Evolutionary conservation across 2,113 vertebrate genomes (phyloP).

Genomic region (Sigmodon hispidus): DNA sequence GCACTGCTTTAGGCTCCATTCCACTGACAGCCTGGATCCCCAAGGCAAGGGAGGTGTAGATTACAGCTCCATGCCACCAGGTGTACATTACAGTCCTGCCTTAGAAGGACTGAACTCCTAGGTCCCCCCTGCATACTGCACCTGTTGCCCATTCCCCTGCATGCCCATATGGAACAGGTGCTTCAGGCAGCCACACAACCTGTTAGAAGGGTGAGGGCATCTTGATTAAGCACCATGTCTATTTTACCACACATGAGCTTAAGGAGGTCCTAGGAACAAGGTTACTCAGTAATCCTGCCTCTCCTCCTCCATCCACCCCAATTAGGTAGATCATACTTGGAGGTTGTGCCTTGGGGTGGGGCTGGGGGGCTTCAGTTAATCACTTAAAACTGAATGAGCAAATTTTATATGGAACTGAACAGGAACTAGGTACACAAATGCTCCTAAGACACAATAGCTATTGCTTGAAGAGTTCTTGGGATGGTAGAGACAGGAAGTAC

Average conservation of each 20-base stretch:
- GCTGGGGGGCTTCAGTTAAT: not conserved
- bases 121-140: not conserved
- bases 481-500: too few species aligned
- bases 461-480: not conserved
- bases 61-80: not conserved
- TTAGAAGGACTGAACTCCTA: not conserved
- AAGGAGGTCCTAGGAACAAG: not conserved
- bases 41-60: accelerated
- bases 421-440: not conserved
- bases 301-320: not conserved
- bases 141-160: too few species aligned
- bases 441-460: not conserved
- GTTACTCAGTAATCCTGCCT: not conserved
- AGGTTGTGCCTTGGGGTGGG: not conserved
- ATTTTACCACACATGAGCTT: too few species aligned
- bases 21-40: too few species aligned
- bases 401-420: not conserved
- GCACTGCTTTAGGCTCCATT: not conserved
- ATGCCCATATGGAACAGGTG: not conserved
- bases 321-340: not conserved
- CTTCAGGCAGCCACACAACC: not conserved
- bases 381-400: not conserved
- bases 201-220: accelerated
- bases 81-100: too few species aligned
- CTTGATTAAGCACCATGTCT: not conserved